Percentiles rank a stretch among this genome's conserved stretches.
Conservation (phyloP, 2,113 vertebrate species). For the Piaya cayana region DNA sequence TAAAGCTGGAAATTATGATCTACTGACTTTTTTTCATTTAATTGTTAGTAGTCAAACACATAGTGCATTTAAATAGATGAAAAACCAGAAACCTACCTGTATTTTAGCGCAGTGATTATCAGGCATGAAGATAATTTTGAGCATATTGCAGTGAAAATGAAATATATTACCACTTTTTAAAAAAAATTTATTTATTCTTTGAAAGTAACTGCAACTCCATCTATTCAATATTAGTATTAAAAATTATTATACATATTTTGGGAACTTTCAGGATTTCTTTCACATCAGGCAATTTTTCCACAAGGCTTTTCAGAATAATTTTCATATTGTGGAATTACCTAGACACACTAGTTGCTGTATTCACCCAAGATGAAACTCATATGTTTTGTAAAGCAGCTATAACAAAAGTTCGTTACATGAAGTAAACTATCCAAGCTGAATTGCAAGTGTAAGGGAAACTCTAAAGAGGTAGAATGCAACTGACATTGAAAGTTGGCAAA, state of each 20-base stretch:
- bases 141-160: not conserved
- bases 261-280: not conserved
- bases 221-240: not conserved
- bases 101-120: not conserved
- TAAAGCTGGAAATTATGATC: not conserved
- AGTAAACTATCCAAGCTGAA: not conserved
- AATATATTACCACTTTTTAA: not conserved
- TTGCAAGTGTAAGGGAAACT: not conserved
- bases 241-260: not conserved
- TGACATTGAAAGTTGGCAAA: constrained; percentile 41
- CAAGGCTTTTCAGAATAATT: not conserved
- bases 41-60: not conserved
- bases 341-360: not conserved
- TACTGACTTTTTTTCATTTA: not conserved
- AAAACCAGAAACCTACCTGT: not conserved
- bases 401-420: not conserved
- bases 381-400: not conserved
- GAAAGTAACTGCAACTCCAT: not conserved
- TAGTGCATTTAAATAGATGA: not conserved
- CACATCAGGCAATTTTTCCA: not conserved
- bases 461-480: constrained; percentile 9
- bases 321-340: not conserved
- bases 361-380: not conserved
- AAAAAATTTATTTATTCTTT: not conserved
- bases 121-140: not conserved